Evolutionary conservation across 2,113 vertebrate genomes (phyloP).

Genomic region (Syrrhaptes paradoxus): DNA sequence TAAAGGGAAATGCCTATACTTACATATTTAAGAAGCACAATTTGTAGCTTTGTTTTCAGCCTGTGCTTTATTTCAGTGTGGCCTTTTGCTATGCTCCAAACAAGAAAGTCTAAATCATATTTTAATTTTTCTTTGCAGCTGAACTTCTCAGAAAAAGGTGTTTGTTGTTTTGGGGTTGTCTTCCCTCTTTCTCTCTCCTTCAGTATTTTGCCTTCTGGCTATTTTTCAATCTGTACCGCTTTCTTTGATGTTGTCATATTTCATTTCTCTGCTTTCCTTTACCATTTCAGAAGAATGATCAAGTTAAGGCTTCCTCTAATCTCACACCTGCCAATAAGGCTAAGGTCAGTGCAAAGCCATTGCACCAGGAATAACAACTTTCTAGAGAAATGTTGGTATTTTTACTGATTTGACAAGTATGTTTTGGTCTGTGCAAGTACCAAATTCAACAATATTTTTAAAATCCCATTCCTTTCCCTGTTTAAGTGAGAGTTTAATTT

Average conservation of each 20-base stretch:
- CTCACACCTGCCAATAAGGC: constrained; percentile 52
- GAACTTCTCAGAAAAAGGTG: not conserved
- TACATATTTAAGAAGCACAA: not conserved
- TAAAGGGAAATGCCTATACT: not conserved
- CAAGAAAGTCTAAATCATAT: not conserved
- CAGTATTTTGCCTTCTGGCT: constrained; percentile 41
- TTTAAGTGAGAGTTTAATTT: not conserved
- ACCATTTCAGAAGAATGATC: constrained; percentile 70
- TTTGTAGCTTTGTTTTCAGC: not conserved
- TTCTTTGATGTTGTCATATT: constrained; percentile 62
- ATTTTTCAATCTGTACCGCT: constrained; percentile 41
- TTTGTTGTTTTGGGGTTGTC: not conserved
- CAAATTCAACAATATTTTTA: not conserved
- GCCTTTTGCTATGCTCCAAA: not conserved
- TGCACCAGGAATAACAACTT: not conserved
- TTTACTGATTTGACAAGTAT: not conserved
- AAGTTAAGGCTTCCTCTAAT: constrained; percentile 70
- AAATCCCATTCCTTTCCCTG: not conserved
- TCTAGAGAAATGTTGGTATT: not conserved
- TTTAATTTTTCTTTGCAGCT: not conserved
- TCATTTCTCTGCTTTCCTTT: constrained; percentile 74
- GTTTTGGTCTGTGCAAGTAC: not conserved
- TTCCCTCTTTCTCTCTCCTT: not conserved
- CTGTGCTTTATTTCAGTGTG: not conserved
- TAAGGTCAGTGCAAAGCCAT: constrained; percentile 69